A percentile compares a stretch with the other conserved stretches of the same genome.
Conservation (phyloP, 2,113 vertebrate species). For the Ictalurus punctatus region DNA sequence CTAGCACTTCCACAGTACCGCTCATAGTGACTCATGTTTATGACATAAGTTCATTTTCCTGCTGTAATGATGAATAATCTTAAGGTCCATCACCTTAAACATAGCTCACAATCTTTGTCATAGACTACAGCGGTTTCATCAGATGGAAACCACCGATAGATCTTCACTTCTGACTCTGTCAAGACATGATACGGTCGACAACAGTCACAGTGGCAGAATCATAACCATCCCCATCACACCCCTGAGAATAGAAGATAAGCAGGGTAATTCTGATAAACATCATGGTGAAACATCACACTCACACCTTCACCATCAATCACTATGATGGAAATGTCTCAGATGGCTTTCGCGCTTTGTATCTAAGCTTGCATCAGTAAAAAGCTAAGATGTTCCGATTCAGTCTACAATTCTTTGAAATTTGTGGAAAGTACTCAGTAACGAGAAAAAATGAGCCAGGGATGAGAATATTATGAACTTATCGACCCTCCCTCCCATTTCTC, state of each 20-base stretch:
- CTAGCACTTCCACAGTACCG: slow-evolving; percentile 30
- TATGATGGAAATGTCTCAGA: background rate
- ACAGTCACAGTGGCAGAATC: background rate
- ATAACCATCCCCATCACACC: background rate
- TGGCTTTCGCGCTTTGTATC: too few relatives aligned
- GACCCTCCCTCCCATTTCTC: background rate
- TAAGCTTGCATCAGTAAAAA: background rate
- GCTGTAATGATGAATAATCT: background rate
- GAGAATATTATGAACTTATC: background rate
- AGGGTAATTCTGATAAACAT: background rate
- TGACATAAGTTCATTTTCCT: background rate
- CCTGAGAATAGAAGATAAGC: background rate
- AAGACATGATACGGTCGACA: background rate
- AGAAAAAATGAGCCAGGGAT: background rate
- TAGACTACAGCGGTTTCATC: slow-evolving; percentile 36
- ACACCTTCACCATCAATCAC: background rate
- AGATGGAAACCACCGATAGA: slow-evolving; percentile 61
- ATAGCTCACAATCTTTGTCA: too few relatives aligned
- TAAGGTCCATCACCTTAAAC: background rate
- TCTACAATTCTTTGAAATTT: background rate
- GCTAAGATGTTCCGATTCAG: background rate
- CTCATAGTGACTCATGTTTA: slow-evolving; percentile 10
- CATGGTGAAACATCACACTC: background rate
- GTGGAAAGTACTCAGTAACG: background rate
- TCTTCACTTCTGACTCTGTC: background rate